A percentile compares a stretch with the other conserved stretches of the same genome.
Conservation (phyloP, 2,888 invertebrate genomes). For the Drosophila infuscata region DNA sequence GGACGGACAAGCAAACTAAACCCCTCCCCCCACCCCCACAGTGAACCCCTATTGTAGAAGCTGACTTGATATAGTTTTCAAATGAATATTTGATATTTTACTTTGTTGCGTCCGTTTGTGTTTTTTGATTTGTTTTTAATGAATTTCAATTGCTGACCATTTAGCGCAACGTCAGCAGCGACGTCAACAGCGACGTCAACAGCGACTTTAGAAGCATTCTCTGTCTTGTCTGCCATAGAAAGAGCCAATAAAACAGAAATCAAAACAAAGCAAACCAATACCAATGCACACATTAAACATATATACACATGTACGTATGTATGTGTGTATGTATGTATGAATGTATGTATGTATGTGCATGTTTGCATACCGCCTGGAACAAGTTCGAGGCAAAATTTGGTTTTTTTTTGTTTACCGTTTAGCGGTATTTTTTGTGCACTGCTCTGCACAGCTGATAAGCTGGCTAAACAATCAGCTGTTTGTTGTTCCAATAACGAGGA, state of each 20-base stretch:
- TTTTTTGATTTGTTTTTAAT: constrained; percentile 68
- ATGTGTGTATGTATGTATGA: not conserved
- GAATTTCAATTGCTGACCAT: constrained; percentile 65
- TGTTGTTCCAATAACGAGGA: constrained; percentile 25
- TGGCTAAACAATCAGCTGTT: constrained; percentile 8
- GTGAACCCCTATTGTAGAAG: not conserved
- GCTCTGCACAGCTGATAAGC: constrained; percentile 31
- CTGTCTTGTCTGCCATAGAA: constrained; percentile 11
- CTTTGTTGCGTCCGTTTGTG: constrained; percentile 15
- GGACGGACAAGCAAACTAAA: not conserved
- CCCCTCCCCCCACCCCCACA: fast-evolving
- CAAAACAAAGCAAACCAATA: constrained; percentile 40
- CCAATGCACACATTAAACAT: not conserved
- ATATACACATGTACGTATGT: not conserved
- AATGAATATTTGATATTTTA: constrained; percentile 39
- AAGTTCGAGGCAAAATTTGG: constrained; percentile 46
- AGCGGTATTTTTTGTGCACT: not conserved
- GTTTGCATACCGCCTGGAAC: constrained; percentile 24
- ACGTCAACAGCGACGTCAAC: constrained; percentile 8
- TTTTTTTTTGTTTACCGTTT: constrained; percentile 5
- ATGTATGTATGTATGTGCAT: not conserved
- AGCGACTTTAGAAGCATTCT: not conserved
- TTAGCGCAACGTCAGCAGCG: constrained; percentile 57
- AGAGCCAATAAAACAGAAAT: constrained; percentile 37
- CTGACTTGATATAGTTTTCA: constrained; percentile 11